Percentiles rank a stretch among this genome's conserved stretches.
Evolutionary conservation across 1,140 invertebrate genomes (phyloP).

Genomic region (honey bee (Apis mellifera)): DNA sequence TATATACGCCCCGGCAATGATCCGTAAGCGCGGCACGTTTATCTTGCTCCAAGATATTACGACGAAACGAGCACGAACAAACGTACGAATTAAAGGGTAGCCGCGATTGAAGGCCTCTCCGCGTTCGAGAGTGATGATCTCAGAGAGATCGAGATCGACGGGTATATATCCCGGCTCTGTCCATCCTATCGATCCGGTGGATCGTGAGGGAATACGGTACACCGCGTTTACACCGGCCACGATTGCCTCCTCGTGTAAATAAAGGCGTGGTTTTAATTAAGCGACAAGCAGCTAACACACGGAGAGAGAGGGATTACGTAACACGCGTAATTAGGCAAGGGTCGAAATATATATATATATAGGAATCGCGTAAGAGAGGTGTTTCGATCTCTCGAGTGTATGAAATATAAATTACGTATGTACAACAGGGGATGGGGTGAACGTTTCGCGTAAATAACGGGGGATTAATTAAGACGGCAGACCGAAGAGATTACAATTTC

Average conservation of each 20-base stretch:
- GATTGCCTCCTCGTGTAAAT: conserved; percentile 54
- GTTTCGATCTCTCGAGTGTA: too few relatives aligned
- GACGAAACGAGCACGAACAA: background rate
- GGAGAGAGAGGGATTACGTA: background rate
- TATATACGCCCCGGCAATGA: background rate
- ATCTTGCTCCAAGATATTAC: background rate
- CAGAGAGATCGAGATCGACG: conserved; percentile 60
- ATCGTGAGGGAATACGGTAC: conserved; percentile 58
- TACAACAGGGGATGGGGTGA: too few relatives aligned
- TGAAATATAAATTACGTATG: too few relatives aligned
- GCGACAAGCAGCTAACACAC: conserved; percentile 20
- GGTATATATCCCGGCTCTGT: conserved; percentile 49
- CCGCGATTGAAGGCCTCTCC: conserved; percentile 27
- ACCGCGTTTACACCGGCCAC: conserved; percentile 40
- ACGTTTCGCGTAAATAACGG: too few relatives aligned
- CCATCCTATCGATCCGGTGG: conserved; percentile 49
- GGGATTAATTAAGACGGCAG: background rate
- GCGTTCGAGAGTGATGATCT: conserved; percentile 41
- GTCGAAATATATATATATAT: too few relatives aligned
- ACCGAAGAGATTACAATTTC: conserved; percentile 3
- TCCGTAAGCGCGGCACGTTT: background rate
- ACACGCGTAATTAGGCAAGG: background rate
- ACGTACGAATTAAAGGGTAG: conserved; percentile 30
- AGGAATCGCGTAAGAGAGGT: background rate
- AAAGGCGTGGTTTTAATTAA: conserved; percentile 59